Percentiles rank a stretch among this genome's conserved stretches.
Conservation (phyloP, 2,113 vertebrate genomes). For the Egretta garzetta region DNA sequence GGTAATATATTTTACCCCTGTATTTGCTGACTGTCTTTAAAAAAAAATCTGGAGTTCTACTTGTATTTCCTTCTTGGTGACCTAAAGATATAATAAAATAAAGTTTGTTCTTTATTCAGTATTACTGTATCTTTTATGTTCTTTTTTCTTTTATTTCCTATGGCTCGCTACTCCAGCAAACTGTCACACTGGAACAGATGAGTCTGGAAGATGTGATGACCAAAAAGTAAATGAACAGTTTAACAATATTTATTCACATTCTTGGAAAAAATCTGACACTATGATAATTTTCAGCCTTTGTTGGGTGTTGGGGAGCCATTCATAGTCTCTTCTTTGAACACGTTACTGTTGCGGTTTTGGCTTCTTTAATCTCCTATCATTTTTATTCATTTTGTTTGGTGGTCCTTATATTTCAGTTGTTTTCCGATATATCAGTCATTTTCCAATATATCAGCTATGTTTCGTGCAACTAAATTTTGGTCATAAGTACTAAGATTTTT, state of each 20-base stretch:
- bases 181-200: neutral
- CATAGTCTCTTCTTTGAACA: neutral
- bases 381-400: neutral
- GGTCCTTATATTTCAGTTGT: neutral
- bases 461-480: neutral
- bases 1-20: neutral
- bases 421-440: neutral
- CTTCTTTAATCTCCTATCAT: neutral
- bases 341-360: neutral
- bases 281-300: rapidly evolving
- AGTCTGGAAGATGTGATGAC: neutral
- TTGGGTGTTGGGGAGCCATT: neutral
- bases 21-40: neutral
- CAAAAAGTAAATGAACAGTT: neutral
- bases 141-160: neutral
- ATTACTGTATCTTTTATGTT: rapidly evolving
- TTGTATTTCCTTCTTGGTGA: neutral
- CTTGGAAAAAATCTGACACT: neutral
- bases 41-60: neutral
- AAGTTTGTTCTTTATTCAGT: neutral
- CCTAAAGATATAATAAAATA: neutral
- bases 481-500: neutral
- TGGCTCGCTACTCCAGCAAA: neutral
- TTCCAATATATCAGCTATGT: neutral
- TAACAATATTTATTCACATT: neutral